Evolutionary conservation across 2,113 vertebrate species (phyloP).

Genomic region (Phyllostomus discolor): DNA sequence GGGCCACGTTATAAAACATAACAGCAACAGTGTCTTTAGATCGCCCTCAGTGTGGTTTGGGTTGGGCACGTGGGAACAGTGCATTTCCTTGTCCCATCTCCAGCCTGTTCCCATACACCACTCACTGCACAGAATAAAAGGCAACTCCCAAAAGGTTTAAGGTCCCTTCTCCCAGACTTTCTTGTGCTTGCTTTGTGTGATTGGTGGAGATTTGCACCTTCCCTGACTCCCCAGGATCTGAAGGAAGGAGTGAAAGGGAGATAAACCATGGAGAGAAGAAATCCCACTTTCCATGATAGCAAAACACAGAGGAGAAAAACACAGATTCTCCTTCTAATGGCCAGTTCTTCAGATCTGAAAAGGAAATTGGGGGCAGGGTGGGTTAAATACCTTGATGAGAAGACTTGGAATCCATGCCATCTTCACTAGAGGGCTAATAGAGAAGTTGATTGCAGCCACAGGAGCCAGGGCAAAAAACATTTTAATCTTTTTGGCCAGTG

Average conservation of each 20-base stretch:
- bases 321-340: not conserved
- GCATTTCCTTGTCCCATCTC: not conserved
- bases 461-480: conserved; percentile 89
- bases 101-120: not conserved
- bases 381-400: conserved; percentile 83
- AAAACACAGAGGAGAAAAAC: not conserved
- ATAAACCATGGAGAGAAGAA: not conserved
- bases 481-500: conserved; percentile 89
- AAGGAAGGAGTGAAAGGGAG: not conserved
- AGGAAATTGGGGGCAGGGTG: not conserved
- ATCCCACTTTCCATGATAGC: not conserved
- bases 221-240: not conserved
- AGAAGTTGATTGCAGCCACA: conserved; percentile 80
- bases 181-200: not conserved
- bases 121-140: not conserved
- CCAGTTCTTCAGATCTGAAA: not conserved
- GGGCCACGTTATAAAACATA: no score
- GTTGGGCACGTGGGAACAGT: not conserved
- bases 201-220: not conserved
- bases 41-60: not conserved
- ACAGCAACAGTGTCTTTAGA: no score
- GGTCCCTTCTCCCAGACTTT: not conserved
- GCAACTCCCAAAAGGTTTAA: not conserved
- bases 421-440: conserved; percentile 78
- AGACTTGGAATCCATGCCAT: conserved; percentile 81